Percentiles rank a stretch among this genome's conserved stretches.
phyloP scores from a whole-genome alignment of 2,888 invertebrate species.

The Agrotis puta region DNA sequence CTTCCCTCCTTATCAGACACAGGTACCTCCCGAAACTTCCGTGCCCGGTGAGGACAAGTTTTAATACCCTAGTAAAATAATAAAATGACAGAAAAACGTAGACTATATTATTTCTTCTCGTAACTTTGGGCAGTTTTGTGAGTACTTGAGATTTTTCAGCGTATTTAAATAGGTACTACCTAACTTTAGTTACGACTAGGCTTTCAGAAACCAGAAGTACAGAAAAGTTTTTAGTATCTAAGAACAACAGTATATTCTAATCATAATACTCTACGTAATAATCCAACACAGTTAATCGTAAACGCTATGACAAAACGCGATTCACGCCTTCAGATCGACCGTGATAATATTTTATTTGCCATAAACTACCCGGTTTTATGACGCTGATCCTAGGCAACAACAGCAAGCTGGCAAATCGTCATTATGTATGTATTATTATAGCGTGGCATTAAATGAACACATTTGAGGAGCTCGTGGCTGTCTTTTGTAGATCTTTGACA shows the following conservation, averaged over 20 bases:
- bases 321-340: constrained; percentile 19
- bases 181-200: neutral
- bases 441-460: constrained; percentile 17
- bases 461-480: no score
- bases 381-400: constrained; percentile 23
- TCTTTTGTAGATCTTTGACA: no score
- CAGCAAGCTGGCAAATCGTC: constrained; percentile 31
- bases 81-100: no score
- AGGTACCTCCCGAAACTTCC: no score
- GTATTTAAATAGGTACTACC: neutral
- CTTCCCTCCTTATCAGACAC: no score
- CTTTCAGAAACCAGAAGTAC: neutral
- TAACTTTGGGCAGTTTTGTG: no score
- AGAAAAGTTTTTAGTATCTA: neutral
- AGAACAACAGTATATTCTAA: neutral
- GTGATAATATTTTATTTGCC: constrained; percentile 38
- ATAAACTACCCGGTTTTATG: constrained; percentile 50
- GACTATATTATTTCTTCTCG: no score
- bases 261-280: constrained; percentile 25
- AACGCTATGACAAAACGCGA: constrained; percentile 34
- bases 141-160: neutral
- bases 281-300: constrained; percentile 12
- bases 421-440: constrained; percentile 41
- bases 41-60: no score
- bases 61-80: no score